These are phyloP conservation scores for Otolemur crassicaudatus DNA, from an alignment of 2,797 vertebrate genomes.

Conservation along the genomic window DNA sequence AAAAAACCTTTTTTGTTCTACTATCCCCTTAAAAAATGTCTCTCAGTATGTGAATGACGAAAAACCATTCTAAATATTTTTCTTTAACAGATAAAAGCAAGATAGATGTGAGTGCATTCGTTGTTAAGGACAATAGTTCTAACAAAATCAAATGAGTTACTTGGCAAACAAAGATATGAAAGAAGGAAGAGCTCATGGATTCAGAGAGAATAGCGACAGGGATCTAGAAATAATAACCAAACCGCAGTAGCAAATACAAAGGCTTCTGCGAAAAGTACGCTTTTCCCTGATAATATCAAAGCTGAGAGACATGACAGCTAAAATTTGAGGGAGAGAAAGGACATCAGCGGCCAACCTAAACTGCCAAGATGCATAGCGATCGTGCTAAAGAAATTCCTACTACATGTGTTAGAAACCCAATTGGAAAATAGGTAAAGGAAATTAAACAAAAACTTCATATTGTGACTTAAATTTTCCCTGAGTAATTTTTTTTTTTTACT, in stretches of 20 bases:
- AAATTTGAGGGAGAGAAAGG: background rate
- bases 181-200: conserved; percentile 12
- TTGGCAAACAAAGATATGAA: background rate
- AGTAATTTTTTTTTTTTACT: background rate
- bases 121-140: background rate
- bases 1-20: background rate
- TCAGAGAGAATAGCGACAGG: background rate
- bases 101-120: background rate
- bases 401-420: background rate
- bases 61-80: background rate
- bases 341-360: background rate
- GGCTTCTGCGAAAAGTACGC: background rate
- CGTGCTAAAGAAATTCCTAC: background rate
- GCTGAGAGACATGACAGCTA: background rate
- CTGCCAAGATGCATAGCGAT: background rate
- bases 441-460: background rate
- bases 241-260: background rate
- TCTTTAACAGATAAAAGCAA: background rate
- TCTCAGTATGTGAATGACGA: background rate
- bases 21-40: background rate
- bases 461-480: background rate
- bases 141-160: background rate
- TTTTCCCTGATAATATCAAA: background rate
- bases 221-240: conserved; percentile 2
- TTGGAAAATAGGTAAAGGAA: background rate